These are phyloP conservation scores for Lottia gigantea DNA, from an alignment of 2,888 invertebrate genomes.

Conservation along the genomic window DNA sequence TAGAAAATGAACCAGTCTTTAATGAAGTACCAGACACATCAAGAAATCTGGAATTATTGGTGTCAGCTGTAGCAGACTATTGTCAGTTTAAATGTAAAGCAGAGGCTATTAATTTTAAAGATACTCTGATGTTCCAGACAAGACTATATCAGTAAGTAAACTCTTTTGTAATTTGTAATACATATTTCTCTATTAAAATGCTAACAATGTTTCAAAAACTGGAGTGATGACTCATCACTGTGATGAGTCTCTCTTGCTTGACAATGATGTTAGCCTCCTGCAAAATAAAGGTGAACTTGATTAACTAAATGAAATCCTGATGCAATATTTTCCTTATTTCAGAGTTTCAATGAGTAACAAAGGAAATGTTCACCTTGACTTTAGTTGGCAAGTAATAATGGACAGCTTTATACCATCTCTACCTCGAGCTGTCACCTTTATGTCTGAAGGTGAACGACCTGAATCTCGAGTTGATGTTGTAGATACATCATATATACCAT, in stretches of 20 bases:
- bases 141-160: constrained; percentile 65
- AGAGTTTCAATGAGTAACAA: constrained; percentile 63
- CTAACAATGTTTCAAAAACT: too few species aligned
- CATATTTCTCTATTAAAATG: too few species aligned
- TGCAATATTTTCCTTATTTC: too few species aligned
- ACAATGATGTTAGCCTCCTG: too few species aligned
- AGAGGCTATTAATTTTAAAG: constrained; percentile 62
- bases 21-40: constrained; percentile 59
- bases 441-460: constrained; percentile 56
- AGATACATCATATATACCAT: constrained; percentile 62
- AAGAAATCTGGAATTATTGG: constrained; percentile 60
- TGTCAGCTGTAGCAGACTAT: constrained; percentile 63
- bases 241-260: too few species aligned
- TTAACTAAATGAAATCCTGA: too few species aligned
- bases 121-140: constrained; percentile 68
- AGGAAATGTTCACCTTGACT: constrained; percentile 62
- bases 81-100: constrained; percentile 62
- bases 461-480: constrained; percentile 54
- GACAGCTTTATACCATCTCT: constrained; percentile 58
- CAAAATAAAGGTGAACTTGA: too few species aligned
- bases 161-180: too few species aligned
- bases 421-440: constrained; percentile 60
- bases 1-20: constrained; percentile 64
- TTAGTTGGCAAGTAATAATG: constrained; percentile 66
- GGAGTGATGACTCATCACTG: too few species aligned